Conservation (phyloP, 2,113 vertebrate genomes). For the Condylura cristata region DNA sequence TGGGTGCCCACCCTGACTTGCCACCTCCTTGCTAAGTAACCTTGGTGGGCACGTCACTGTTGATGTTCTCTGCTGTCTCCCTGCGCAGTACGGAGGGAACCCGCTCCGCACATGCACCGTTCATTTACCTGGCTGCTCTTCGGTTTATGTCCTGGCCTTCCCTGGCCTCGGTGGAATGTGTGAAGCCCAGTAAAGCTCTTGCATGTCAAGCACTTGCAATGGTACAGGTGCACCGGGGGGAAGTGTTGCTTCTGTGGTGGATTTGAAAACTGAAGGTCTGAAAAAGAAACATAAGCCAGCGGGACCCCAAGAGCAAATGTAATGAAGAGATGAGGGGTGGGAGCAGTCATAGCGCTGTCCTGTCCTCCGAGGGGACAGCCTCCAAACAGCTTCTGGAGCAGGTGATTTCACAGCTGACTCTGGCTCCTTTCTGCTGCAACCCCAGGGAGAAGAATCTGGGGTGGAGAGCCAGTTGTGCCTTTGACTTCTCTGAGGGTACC, state of each 20-base stretch:
- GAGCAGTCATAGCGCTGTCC: neutral
- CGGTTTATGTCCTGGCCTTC: neutral
- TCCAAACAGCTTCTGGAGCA: neutral
- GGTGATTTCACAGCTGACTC: neutral
- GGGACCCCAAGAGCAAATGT: neutral
- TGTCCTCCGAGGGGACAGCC: neutral
- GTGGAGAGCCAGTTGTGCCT: neutral
- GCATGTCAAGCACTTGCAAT: neutral
- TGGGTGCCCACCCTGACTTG: neutral
- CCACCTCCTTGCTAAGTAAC: neutral
- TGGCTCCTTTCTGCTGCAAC: neutral
- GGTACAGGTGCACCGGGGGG: neutral
- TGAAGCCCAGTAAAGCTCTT: neutral
- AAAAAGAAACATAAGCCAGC: neutral
- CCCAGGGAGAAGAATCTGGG: neutral
- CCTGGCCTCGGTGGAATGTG: neutral
- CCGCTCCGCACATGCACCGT: neutral
- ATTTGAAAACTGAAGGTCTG: neutral
- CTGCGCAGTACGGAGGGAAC: neutral
- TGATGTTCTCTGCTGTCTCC: slow-evolving; percentile 5
- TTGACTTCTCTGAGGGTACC: neutral
- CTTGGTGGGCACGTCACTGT: neutral
- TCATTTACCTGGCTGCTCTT: neutral
- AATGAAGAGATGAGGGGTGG: neutral
- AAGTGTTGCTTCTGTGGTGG: neutral